Evolutionary conservation across 2,113 vertebrate species (phyloP).

Genomic region (Myrmecophaga tridactyla): DNA sequence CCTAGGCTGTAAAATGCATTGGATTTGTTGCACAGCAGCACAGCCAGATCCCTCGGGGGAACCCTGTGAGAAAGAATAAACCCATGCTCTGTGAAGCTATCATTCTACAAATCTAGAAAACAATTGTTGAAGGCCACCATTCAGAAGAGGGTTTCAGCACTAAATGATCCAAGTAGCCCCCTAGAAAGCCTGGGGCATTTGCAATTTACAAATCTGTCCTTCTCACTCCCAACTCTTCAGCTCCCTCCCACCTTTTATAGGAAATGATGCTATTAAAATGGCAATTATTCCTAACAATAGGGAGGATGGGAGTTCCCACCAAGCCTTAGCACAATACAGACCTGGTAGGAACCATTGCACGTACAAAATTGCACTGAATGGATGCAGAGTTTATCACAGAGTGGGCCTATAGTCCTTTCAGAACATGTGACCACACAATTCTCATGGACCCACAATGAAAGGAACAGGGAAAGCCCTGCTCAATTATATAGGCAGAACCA

Average conservation of each 20-base stretch:
- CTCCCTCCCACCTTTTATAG: neutral
- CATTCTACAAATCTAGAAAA: neutral
- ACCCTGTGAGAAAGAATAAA: conserved; percentile 68
- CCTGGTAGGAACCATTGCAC: neutral
- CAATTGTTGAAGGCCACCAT: neutral
- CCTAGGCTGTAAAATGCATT: conserved; percentile 82
- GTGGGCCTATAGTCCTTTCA: neutral
- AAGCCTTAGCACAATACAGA: neutral
- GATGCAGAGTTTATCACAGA: neutral
- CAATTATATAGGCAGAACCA: neutral
- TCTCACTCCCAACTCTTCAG: neutral
- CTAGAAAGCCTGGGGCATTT: neutral
- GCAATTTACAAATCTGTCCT: neutral
- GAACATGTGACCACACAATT: neutral
- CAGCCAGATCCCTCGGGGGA: conserved; percentile 79
- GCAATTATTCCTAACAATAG: neutral
- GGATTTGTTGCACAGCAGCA: conserved; percentile 85
- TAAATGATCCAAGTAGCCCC: neutral
- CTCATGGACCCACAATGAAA: accelerated
- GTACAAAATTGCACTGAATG: neutral
- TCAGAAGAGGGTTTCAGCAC: neutral
- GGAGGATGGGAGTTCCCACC: neutral
- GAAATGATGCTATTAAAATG: neutral
- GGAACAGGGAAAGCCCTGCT: neutral
- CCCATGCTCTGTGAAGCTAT: neutral